Evolutionary conservation across 2,113 vertebrate genomes (phyloP).

Genomic region (Phyllostomus hastatus): DNA sequence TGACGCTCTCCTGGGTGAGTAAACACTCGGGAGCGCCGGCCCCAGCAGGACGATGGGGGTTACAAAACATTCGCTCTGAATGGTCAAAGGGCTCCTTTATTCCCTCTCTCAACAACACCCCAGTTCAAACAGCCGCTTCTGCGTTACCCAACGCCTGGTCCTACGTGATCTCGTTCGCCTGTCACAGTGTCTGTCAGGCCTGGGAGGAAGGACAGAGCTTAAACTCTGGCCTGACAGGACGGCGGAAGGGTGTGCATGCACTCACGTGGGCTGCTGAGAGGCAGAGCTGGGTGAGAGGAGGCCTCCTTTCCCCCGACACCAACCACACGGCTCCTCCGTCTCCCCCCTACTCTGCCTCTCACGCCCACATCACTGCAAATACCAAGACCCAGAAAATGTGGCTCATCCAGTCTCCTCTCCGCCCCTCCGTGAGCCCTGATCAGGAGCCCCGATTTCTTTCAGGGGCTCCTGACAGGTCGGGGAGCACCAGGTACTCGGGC

Average conservation of each 20-base stretch:
- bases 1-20: not conserved
- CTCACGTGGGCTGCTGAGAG: not conserved
- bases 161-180: not conserved
- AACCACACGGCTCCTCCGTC: not conserved
- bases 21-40: not conserved
- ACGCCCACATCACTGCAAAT: not conserved
- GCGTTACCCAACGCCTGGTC: not conserved
- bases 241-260: rapidly evolving
- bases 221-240: not conserved
- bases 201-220: not conserved
- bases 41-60: not conserved
- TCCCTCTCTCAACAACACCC: not conserved
- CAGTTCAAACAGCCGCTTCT: not conserved
- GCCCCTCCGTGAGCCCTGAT: not conserved
- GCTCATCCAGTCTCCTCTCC: not conserved
- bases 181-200: not conserved
- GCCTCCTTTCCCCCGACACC: not conserved
- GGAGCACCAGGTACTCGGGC: not conserved
- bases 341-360: not conserved
- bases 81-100: conserved; percentile 4
- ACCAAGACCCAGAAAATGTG: not conserved
- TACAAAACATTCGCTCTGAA: conserved; percentile 6
- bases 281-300: not conserved
- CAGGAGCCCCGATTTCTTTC: not conserved
- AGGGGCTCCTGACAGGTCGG: not conserved